Percentiles rank a stretch among this genome's conserved stretches.
phyloP scores from a whole-genome alignment of 2,888 invertebrate species.

The Hoplodrina ambigua region DNA sequence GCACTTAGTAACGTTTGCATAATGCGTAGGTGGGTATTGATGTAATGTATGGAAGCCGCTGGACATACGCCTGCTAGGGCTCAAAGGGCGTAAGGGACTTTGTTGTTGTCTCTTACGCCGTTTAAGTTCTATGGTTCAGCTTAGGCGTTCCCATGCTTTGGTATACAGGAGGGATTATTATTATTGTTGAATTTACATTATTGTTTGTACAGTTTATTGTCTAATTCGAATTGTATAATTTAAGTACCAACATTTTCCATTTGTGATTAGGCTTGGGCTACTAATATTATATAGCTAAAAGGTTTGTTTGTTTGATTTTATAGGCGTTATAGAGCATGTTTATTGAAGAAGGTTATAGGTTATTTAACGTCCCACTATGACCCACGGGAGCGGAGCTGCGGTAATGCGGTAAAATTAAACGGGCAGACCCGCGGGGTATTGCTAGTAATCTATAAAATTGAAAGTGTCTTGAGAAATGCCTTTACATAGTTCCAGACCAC shows the following conservation, averaged over 20 bases:
- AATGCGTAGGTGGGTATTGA: constrained; percentile 60
- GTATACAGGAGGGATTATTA: constrained; percentile 33
- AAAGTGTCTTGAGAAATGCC: not conserved
- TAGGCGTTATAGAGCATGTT: no score
- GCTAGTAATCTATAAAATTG: not conserved
- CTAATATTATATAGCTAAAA: no score
- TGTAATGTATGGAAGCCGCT: constrained; percentile 35
- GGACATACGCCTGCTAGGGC: constrained; percentile 13
- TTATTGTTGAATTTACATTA: constrained; percentile 17
- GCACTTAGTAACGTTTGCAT: constrained; percentile 57
- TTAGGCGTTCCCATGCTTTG: constrained; percentile 11
- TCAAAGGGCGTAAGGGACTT: constrained; percentile 19
- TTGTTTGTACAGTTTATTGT: not conserved
- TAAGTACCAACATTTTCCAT: no score
- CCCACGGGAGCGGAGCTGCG: no score
- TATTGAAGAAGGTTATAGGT: no score
- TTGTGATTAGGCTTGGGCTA: no score
- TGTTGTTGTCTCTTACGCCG: not conserved
- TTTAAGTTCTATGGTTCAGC: not conserved
- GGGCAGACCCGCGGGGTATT: not conserved
- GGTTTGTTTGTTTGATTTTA: no score
- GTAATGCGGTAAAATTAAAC: no score
- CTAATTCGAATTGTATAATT: no score
- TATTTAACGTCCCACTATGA: no score
- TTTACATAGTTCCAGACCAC: not conserved